Evolutionary conservation across 2,797 vertebrate species (phyloP).

Genomic region (Botia kubotai): DNA sequence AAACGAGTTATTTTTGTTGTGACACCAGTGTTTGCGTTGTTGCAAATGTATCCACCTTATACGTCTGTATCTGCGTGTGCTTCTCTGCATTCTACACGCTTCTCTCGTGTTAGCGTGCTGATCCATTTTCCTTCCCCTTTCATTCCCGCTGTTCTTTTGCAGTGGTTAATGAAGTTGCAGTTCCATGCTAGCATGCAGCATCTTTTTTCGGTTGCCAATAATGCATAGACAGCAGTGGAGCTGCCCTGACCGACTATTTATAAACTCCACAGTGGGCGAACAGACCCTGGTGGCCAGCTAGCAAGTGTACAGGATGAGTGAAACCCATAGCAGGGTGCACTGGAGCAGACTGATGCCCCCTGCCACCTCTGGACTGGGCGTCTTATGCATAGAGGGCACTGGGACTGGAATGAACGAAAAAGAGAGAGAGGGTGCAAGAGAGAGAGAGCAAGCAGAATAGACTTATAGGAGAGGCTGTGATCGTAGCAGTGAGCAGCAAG

Average conservation of each 20-base stretch:
- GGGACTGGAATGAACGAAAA: constrained; percentile 45
- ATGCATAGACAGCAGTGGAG: constrained; percentile 84
- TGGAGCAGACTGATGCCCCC: constrained; percentile 69
- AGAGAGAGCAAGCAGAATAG: constrained; percentile 43
- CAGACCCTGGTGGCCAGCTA: constrained; percentile 55
- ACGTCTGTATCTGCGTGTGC: not conserved
- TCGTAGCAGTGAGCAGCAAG: constrained; percentile 85
- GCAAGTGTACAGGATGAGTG: constrained; percentile 61
- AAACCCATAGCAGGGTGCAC: constrained; percentile 55
- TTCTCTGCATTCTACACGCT: constrained; percentile 58
- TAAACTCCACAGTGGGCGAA: constrained; percentile 60
- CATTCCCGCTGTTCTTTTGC: constrained; percentile 58
- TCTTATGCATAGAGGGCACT: constrained; percentile 52
- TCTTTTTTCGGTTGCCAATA: constrained; percentile 79
- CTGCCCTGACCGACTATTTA: constrained; percentile 70
- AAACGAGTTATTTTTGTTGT: constrained; percentile 12
- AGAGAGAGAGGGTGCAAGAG: constrained; percentile 49
- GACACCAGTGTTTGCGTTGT: not conserved
- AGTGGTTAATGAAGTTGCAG: constrained; percentile 81
- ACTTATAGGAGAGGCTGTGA: constrained; percentile 83
- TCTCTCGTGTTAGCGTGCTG: constrained; percentile 70
- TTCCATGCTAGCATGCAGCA: constrained; percentile 73
- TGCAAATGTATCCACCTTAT: constrained; percentile 1
- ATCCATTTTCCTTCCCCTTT: constrained; percentile 62
- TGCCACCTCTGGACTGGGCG: constrained; percentile 73